Percentiles rank a stretch among this genome's conserved stretches.
Evolutionary conservation across 2,888 invertebrate species (phyloP).

Genomic region (Thecocarcelia acutangulata): DNA sequence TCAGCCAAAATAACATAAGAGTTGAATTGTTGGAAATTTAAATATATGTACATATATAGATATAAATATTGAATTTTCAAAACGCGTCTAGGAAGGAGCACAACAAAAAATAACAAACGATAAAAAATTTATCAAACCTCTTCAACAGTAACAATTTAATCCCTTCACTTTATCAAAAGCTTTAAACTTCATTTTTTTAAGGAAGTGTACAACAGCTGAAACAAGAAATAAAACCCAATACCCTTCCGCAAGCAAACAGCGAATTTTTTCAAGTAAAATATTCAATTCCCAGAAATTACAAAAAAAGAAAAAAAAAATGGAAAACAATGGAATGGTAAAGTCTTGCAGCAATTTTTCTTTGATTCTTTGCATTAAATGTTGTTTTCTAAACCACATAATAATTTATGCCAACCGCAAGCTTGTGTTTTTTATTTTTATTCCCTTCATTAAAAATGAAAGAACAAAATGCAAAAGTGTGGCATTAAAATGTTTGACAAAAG

Average conservation of each 20-base stretch:
- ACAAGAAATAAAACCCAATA: conserved; percentile 23
- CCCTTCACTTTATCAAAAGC: conserved; percentile 63
- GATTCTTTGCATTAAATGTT: conserved; percentile 49
- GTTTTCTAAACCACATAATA: conserved; percentile 64
- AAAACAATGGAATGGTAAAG: neutral
- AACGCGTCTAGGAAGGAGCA: conserved; percentile 27
- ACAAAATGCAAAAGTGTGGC: conserved; percentile 17
- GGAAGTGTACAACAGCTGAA: conserved; percentile 26
- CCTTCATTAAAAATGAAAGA: neutral
- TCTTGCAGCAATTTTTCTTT: conserved; percentile 29
- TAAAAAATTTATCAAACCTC: conserved; percentile 40
- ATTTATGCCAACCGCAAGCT: conserved; percentile 65
- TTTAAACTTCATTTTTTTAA: conserved; percentile 18
- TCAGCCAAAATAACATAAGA: too few species aligned
- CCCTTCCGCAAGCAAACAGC: neutral
- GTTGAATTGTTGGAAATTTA: too few species aligned
- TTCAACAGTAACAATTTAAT: conserved; percentile 64
- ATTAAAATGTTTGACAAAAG: conserved; percentile 54
- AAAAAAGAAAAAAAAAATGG: too few species aligned
- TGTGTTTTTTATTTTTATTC: conserved; percentile 35
- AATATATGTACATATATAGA: neutral
- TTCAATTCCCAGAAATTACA: neutral
- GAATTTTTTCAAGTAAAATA: conserved; percentile 31
- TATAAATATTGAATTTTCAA: conserved; percentile 46
- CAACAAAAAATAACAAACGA: conserved; percentile 5